These are phyloP conservation scores for Dicerorhinus sumatrensis DNA, from an alignment of 2,113 vertebrate genomes.

Conservation along the genomic window DNA sequence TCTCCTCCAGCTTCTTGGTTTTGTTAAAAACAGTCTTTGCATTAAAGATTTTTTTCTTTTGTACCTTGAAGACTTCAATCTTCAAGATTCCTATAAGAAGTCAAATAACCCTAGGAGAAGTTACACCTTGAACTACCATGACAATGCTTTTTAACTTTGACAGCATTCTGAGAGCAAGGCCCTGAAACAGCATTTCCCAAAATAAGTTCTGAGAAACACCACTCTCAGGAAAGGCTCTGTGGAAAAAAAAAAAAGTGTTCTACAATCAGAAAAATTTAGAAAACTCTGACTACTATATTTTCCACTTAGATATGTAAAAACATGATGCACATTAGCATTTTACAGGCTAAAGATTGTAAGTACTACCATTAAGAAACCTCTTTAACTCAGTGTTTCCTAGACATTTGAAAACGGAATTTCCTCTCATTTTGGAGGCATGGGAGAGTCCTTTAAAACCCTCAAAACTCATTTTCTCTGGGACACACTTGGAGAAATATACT, in stretches of 20 bases:
- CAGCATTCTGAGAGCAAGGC: neutral
- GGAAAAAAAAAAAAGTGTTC: neutral
- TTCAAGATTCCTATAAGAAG: neutral
- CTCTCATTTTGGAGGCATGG: neutral
- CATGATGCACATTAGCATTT: neutral
- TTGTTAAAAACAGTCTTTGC: neutral
- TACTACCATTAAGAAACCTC: neutral
- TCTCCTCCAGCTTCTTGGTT: neutral
- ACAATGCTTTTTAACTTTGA: neutral
- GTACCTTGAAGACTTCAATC: neutral
- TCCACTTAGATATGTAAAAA: neutral
- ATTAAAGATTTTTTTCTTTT: neutral
- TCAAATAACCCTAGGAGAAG: conserved; percentile 21
- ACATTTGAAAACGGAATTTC: neutral
- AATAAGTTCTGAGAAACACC: neutral
- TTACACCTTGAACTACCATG: neutral
- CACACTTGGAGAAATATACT: neutral
- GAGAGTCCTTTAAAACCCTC: neutral
- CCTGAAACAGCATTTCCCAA: neutral
- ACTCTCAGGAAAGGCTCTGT: neutral
- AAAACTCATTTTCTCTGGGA: neutral
- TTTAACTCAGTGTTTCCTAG: neutral
- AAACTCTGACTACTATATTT: neutral
- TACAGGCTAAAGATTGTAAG: neutral
- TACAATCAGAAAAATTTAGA: neutral